Evolutionary conservation across 2,797 vertebrate genomes (phyloP).

Genomic region (Gymnopithys bicolor): DNA sequence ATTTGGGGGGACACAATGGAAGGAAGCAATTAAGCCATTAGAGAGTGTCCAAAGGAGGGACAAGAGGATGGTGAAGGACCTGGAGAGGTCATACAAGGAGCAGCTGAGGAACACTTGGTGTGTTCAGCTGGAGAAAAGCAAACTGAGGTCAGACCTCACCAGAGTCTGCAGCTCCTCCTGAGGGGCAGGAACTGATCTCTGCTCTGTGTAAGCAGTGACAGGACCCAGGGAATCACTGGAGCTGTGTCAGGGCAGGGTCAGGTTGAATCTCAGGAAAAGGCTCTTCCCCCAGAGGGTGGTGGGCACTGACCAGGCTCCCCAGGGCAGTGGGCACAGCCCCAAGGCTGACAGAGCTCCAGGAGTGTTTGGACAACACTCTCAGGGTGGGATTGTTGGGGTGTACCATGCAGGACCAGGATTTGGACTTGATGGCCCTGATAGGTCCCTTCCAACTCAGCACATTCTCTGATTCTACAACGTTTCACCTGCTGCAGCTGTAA

Average conservation of each 20-base stretch:
- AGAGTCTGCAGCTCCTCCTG: not conserved
- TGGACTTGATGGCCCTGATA: not conserved
- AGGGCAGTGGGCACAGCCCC: not conserved
- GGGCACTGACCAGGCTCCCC: not conserved
- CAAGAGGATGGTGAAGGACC: not conserved
- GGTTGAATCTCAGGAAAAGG: not conserved
- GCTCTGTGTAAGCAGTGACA: not conserved
- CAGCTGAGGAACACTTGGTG: not conserved
- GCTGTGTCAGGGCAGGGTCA: not conserved
- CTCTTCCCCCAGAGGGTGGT: not conserved
- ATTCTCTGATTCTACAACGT: too few species aligned
- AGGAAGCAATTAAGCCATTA: not conserved
- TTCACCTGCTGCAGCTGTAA: not conserved
- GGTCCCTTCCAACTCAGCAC: not conserved
- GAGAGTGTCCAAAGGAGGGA: not conserved
- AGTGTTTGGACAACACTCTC: accelerated
- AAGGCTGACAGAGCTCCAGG: not conserved
- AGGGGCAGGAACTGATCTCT: not conserved
- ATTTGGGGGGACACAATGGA: not conserved
- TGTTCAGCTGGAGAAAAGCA: not conserved
- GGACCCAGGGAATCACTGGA: accelerated
- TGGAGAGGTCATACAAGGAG: not conserved
- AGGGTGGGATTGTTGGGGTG: not conserved
- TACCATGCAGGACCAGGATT: not conserved
- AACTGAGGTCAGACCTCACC: not conserved